Evolutionary conservation across 2,113 vertebrate species (phyloP).

Genomic region (Gnathonemus longibarbis): DNA sequence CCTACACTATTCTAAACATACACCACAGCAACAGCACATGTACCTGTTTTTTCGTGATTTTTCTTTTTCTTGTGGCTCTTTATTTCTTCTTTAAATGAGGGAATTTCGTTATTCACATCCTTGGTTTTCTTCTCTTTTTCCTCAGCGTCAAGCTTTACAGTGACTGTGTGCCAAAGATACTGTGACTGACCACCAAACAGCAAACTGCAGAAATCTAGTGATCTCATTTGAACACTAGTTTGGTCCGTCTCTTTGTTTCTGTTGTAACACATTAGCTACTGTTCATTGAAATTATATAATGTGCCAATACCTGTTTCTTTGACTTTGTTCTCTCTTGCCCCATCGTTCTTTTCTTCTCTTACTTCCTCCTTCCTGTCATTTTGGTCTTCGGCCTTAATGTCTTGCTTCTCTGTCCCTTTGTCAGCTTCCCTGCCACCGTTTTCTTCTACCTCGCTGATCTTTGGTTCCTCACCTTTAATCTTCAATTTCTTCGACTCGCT

Average conservation of each 20-base stretch:
- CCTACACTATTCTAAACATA: neutral
- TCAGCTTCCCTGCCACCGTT: neutral
- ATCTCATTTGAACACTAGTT: neutral
- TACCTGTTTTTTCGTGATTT: slow-evolving; percentile 42
- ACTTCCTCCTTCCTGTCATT: slow-evolving; percentile 30
- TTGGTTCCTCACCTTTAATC: neutral
- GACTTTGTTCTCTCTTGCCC: slow-evolving; percentile 1
- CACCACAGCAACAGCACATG: neutral
- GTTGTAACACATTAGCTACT: neutral
- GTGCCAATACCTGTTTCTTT: slow-evolving; percentile 25
- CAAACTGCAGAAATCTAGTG: neutral
- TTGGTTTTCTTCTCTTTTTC: slow-evolving; percentile 32
- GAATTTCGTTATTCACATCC: slow-evolving; percentile 3
- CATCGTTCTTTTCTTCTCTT: slow-evolving; percentile 22
- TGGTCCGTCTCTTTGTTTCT: neutral
- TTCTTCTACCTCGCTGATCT: neutral
- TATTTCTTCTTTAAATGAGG: neutral
- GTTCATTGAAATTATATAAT: neutral
- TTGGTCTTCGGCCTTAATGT: neutral
- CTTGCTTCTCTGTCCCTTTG: neutral
- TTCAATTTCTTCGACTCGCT: neutral
- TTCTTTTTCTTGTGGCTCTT: slow-evolving; percentile 5
- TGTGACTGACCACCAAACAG: neutral
- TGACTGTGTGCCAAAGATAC: slow-evolving; percentile 1
- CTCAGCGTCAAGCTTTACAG: neutral